These are phyloP conservation scores for Sarcophilus harrisii DNA, from an alignment of 2,797 vertebrate genomes.

Conservation along the genomic window DNA sequence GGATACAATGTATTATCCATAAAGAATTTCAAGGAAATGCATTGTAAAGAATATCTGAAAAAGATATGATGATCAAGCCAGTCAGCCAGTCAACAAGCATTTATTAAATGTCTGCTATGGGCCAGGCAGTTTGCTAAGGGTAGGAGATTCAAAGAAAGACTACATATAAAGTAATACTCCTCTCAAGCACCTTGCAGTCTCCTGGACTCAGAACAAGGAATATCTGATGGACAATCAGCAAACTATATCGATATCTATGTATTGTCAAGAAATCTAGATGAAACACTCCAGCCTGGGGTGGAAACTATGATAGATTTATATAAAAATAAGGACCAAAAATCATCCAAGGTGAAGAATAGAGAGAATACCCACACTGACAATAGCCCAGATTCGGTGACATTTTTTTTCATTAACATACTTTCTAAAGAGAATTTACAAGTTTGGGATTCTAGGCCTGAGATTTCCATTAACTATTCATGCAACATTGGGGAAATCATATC, in stretches of 20 bases:
- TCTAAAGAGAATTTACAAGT: neutral
- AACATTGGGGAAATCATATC: neutral
- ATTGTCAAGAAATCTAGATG: neutral
- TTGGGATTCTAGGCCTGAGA: neutral
- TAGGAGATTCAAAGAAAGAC: neutral
- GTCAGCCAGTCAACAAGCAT: neutral
- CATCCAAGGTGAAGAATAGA: neutral
- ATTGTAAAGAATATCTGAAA: neutral
- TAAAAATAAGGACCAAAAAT: neutral
- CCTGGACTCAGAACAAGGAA: neutral
- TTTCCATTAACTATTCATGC: neutral
- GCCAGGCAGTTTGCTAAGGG: neutral
- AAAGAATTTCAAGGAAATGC: neutral
- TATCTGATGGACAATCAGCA: neutral
- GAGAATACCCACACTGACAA: neutral
- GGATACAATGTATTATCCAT: neutral
- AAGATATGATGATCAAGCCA: neutral
- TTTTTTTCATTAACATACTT: neutral
- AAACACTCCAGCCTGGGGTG: neutral
- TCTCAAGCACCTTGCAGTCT: neutral
- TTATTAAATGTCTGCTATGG: neutral
- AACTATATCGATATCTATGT: neutral
- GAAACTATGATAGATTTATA: slow-evolving; percentile 1
- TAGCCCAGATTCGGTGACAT: neutral
- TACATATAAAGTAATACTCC: neutral